Conservation (phyloP, 2,113 vertebrate species). For the Zapornia atra region DNA sequence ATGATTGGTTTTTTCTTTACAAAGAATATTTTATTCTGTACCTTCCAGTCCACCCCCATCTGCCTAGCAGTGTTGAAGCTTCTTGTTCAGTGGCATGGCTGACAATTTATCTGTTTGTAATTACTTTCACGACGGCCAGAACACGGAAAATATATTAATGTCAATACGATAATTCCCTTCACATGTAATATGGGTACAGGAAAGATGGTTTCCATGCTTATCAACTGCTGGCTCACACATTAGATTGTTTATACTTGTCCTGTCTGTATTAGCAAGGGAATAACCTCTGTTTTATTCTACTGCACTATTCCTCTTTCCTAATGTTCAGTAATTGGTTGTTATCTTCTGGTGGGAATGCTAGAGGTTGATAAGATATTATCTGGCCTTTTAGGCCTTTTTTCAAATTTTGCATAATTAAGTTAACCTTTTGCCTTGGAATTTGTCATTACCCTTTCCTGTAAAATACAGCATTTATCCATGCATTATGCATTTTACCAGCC, state of each 20-base stretch:
- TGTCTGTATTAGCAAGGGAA: not conserved
- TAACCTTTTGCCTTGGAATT: conserved; percentile 8
- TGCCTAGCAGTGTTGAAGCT: not conserved
- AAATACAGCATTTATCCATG: not conserved
- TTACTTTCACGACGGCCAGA: not conserved
- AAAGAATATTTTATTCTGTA: not conserved
- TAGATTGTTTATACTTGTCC: not conserved
- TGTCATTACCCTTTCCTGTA: not conserved
- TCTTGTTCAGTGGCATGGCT: not conserved
- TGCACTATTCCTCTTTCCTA: not conserved
- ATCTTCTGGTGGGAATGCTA: not conserved
- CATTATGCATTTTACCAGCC: not conserved
- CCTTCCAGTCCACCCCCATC: not conserved
- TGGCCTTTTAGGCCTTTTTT: not conserved
- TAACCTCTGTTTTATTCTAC: not conserved
- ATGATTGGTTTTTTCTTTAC: not conserved
- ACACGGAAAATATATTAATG: not conserved
- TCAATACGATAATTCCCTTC: not conserved
- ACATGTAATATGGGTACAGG: not conserved
- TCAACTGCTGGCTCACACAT: not conserved
- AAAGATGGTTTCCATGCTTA: not conserved
- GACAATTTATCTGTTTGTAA: not conserved
- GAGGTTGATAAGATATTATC: not conserved
- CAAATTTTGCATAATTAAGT: not conserved
- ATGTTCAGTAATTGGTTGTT: not conserved